Base-by-base conservation (phyloP, 2,888 invertebrate genomes). In the Choristoneura rosaceana region DNA sequence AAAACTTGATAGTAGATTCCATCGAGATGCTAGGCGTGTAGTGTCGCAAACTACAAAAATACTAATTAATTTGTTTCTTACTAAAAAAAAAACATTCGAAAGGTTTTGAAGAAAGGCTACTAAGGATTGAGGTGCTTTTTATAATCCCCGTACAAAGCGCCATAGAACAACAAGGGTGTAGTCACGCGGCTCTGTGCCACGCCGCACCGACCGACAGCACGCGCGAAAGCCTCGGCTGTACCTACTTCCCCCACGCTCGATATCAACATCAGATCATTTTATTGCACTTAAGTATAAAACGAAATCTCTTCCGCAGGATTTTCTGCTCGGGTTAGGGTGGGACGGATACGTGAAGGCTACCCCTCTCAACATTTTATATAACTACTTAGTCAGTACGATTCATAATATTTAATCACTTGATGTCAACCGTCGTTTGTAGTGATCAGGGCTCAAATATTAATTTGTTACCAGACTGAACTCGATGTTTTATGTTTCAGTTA, bases 331-430 rank as follows among this genome's bases (percentile, higher is more conserved):
- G n/a, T 25, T 50, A 34, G 50, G 15, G 10, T 38, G 9, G 64
- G 14, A 33, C 45, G 15, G 59, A 38, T 34, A 60, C 67, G 67
- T 59, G 67, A n/a, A 3, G 47, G 58, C 58, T 68, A 50, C 50
- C 50, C 50, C 62, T 71, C 68, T 63, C 63, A 68, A 68, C 63
- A 58, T 58, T 59, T 59, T 50, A 59, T 33, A 43, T 68, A 59
- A 63, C 63, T 59, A 68, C 41, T 25, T 71, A 71, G 63, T 63
- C 68, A 63, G 41, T 73, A 68, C 62, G 61, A 58, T 60, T 43
- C 52, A 68, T 71, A 63, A 68, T 71, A 68, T 68, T 63, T 73
- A 73, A 73, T 63, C 71, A 43, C 45, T 73, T 63, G 71, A 64
- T 73, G 68, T 73, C 71, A 68, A 67, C 71, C 58, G 68, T 71